Evolutionary conservation across 2,113 vertebrate species (phyloP).

Genomic region (Pavo muticus): DNA sequence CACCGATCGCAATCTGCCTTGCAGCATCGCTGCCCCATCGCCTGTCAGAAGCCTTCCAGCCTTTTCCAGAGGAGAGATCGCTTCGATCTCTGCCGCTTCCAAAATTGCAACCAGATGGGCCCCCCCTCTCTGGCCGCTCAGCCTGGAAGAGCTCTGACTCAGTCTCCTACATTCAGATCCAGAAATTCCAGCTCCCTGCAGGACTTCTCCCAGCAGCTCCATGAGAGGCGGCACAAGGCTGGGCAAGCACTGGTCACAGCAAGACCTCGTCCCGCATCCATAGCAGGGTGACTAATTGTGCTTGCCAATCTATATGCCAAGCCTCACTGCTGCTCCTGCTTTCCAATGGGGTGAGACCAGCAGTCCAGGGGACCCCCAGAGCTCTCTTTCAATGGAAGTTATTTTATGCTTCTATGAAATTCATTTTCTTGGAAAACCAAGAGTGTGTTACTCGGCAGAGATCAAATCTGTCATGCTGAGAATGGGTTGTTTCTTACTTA

Average conservation of each 20-base stretch:
- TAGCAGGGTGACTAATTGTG: neutral
- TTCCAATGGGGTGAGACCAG: neutral
- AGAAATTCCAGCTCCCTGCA: neutral
- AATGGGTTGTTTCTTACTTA: neutral
- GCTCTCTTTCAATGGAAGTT: neutral
- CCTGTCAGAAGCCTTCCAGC: neutral
- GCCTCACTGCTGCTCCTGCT: neutral
- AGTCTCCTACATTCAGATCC: neutral
- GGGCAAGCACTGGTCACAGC: fast-evolving
- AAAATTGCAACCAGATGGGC: slow-evolving; percentile 52
- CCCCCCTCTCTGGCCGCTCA: neutral
- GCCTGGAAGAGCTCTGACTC: neutral
- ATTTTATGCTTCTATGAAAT: neutral
- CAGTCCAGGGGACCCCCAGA: neutral
- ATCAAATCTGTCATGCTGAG: neutral
- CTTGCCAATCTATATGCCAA: neutral
- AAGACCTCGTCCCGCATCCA: fast-evolving
- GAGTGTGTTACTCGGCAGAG: neutral
- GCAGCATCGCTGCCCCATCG: neutral
- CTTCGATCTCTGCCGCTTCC: fast-evolving
- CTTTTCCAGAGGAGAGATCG: fast-evolving
- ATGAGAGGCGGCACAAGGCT: fast-evolving
- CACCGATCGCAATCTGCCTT: fast-evolving
- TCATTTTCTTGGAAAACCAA: neutral
- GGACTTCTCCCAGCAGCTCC: fast-evolving